These are phyloP conservation scores for Rhopilema esculentum DNA, from an alignment of 30 jellyfish, hydroid and myxozoan genomes.

Conservation along the genomic window DNA sequence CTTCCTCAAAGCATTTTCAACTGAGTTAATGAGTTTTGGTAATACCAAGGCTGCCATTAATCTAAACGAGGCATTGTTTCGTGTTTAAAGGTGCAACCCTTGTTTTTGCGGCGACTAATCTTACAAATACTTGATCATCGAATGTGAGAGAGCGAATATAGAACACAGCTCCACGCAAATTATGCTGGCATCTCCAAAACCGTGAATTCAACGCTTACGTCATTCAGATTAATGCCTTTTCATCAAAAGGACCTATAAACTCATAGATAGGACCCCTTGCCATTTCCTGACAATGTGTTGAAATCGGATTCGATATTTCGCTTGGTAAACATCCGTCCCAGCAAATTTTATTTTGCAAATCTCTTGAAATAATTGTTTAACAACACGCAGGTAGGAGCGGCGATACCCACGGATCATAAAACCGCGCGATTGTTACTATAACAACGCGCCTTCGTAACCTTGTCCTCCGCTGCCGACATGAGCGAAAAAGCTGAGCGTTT, in stretches of 20 bases:
- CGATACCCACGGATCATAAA: slow-evolving; percentile 13
- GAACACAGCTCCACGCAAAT: background rate
- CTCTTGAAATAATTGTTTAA: slow-evolving; percentile 16
- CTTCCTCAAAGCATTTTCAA: background rate
- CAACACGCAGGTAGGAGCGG: background rate
- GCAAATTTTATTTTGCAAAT: slow-evolving; percentile 10
- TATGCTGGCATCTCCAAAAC: slow-evolving; percentile 19
- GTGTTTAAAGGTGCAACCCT: slow-evolving; percentile 5
- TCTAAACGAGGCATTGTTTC: slow-evolving; percentile 37
- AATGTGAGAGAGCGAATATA: background rate
- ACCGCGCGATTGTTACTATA: background rate
- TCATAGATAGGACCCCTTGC: too few species aligned
- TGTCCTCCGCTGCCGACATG: background rate
- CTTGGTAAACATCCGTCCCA: slow-evolving; percentile 23
- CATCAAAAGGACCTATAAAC: too few species aligned
- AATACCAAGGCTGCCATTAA: background rate
- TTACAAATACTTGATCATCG: background rate
- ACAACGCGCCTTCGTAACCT: slow-evolving; percentile 24
- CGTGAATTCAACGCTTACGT: background rate
- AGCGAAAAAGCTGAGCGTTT: background rate
- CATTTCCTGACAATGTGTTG: background rate
- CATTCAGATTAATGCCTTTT: background rate
- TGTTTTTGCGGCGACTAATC: slow-evolving; percentile 21
- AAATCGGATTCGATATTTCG: background rate
- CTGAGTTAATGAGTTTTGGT: background rate